A percentile compares a stretch with the other conserved stretches of the same genome.
phyloP scores from a whole-genome alignment of 2,113 vertebrate species.

The Ophthalmotilapia sp. region DNA sequence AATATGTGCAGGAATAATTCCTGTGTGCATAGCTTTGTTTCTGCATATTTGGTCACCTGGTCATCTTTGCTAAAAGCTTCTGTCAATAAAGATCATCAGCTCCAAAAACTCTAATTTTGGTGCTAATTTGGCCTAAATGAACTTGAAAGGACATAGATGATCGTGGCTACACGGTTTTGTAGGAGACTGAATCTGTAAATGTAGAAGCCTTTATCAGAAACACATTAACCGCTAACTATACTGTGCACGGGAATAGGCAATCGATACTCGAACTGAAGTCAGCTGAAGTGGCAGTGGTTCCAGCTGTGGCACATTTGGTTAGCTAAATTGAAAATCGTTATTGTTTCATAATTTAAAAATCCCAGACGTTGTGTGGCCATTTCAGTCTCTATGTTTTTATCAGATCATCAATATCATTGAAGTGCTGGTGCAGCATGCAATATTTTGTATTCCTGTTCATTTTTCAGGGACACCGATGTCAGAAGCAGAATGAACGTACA shows the following conservation, averaged over 20 bases:
- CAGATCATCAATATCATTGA: neutral
- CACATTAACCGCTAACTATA: neutral
- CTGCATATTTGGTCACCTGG: neutral
- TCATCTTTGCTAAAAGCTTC: neutral
- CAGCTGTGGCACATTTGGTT: neutral
- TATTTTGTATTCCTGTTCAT: neutral
- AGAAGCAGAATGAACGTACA: neutral
- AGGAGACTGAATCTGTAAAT: neutral
- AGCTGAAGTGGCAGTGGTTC: neutral
- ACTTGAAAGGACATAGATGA: neutral
- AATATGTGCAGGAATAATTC: neutral
- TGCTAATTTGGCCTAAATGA: neutral
- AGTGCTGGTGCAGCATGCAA: neutral
- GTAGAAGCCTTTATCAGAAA: neutral
- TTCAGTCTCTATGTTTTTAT: neutral
- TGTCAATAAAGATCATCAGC: neutral
- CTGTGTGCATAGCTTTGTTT: neutral
- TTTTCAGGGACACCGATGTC: neutral
- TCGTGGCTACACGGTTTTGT: neutral
- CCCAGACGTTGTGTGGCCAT: neutral
- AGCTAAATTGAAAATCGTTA: neutral
- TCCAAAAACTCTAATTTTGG: neutral
- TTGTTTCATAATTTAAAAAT: neutral
- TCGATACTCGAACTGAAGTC: neutral
- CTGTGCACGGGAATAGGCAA: neutral